Evolutionary conservation across 2,888 invertebrate genomes (phyloP).

Genomic region (Rhingia campestris): DNA sequence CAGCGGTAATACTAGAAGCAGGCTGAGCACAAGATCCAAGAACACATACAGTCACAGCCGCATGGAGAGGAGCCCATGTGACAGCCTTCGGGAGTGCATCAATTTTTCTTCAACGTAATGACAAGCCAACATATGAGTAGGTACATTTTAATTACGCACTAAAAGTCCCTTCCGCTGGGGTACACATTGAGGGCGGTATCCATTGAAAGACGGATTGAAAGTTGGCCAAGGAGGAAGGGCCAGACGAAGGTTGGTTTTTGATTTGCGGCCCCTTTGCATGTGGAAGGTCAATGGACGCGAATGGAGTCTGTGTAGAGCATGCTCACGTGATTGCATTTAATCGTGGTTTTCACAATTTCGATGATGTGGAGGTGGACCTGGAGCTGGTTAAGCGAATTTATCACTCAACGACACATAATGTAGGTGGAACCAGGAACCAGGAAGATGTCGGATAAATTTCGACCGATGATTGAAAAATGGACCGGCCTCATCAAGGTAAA

Average conservation of each 20-base stretch:
- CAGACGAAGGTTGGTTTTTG: conserved; percentile 14
- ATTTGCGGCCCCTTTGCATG: conserved; percentile 55
- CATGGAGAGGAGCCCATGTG: conserved; percentile 50
- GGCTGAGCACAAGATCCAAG: conserved; percentile 20
- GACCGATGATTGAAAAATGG: conserved; percentile 49
- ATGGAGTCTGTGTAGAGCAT: conserved; percentile 8
- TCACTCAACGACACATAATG: conserved; percentile 46
- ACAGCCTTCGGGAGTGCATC: conserved; percentile 71
- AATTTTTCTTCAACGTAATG: conserved; percentile 69
- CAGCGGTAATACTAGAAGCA: conserved; percentile 35
- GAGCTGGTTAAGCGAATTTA: conserved; percentile 33
- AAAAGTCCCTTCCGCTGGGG: conserved; percentile 22
- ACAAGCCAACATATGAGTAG: conserved; percentile 60
- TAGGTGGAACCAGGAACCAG: conserved; percentile 68
- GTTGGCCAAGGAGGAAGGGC: neutral
- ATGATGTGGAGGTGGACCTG: conserved; percentile 48
- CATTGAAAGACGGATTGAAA: conserved; percentile 30
- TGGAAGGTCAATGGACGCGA: conserved; percentile 46
- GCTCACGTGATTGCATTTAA: conserved; percentile 53
- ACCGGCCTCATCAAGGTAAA: conserved; percentile 10
- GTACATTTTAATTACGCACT: conserved; percentile 71
- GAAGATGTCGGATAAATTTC: conserved; percentile 38
- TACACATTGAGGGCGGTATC: conserved; percentile 41
- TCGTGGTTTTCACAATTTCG: conserved; percentile 20
- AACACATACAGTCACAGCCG: conserved; percentile 21